These are phyloP conservation scores for Capitella teleta DNA, from an alignment of 1,140 invertebrate genomes.

Conservation along the genomic window DNA sequence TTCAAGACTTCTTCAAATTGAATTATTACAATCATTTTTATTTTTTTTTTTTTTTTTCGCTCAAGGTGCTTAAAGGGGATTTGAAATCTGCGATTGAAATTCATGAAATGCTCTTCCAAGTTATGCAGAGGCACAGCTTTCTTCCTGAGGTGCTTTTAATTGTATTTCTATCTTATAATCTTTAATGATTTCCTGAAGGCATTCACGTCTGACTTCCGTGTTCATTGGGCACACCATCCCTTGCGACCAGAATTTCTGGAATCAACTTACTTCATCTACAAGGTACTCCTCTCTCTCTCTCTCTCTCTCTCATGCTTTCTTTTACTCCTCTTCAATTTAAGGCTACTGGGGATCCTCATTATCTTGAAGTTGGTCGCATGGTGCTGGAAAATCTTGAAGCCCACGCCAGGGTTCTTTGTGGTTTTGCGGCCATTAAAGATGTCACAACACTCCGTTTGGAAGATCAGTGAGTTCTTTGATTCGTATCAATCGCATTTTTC, in stretches of 20 bases:
- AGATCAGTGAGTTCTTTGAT: conserved; percentile 32
- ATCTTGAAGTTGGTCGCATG: conserved; percentile 81
- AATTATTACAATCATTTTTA: conserved; percentile 3
- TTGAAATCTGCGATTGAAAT: conserved; percentile 93
- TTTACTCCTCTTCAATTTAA: conserved; percentile 19
- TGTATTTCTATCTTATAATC: background rate
- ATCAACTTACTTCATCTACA: conserved; percentile 92
- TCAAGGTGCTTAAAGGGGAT: conserved; percentile 74
- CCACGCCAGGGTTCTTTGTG: conserved; percentile 84
- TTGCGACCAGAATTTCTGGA: conserved; percentile 94
- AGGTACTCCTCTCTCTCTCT: conserved; percentile 25
- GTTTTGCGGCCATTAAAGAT: conserved; percentile 92
- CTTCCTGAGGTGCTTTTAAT: conserved; percentile 67
- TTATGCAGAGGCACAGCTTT: conserved; percentile 88
- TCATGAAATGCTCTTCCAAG: conserved; percentile 78
- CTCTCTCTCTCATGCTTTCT: background rate
- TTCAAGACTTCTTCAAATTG: background rate
- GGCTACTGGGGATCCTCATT: conserved; percentile 90
- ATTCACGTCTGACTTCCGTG: conserved; percentile 50
- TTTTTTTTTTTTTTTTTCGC: conserved; percentile 5
- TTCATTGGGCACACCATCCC: conserved; percentile 96
- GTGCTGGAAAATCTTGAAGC: conserved; percentile 83
- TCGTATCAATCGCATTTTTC: background rate
- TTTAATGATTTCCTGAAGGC: conserved; percentile 39
- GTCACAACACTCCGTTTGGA: conserved; percentile 68